Base-by-base conservation (phyloP, 2,797 vertebrate species). In the Heteromormyrus szaboi region DNA sequence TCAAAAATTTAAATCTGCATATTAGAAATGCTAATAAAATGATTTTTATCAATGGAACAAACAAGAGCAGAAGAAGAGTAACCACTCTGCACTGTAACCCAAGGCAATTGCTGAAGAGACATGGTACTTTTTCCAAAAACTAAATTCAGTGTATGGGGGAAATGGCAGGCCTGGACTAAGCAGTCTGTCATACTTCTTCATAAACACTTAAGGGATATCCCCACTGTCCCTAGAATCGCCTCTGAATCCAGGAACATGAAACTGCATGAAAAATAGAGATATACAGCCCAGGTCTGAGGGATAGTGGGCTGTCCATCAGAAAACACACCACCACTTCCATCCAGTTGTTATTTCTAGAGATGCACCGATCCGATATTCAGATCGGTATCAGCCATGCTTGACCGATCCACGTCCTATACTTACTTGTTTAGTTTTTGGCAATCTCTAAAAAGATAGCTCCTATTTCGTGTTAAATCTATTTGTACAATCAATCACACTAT, bases 11-110 rank as follows among this genome's bases (percentile, higher is more conserved):
- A 5, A 9, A 29, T n/a, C 17, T 59, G 33, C 37, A 53, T 37
- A 46, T 83, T 41, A 59, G 11, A 51, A 83, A 88, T 62, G 29
- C 37, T 83, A 88, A 88, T 83, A 56, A 6, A 46, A n/a, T 83
- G 4, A 88, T 83, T 88, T 81, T 83, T 41, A 72, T 51, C 87
- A 54, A 37, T 56, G 51, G 51, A 22, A 83, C n/a, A 44, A 33
- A 68, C 65, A 1, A 37, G 12, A 37, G 50, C 19, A n/a, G 29
- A n/a, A 56, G 53, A 54, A 56, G 19, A 56, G 53, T 56, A 8
- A 53, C 79, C 14, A 41, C 72, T 33, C 14, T 79, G 37, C 33
- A 17, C 17, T 81, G 17, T n/a, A 46, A n/a, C 9, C 6, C 33
- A 37, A 37, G 19, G 12, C 12, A 79, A 19, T 6, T 37, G 72